Base-by-base conservation (phyloP, 2,888 invertebrate genomes). In the Baronia brevicornis region DNA sequence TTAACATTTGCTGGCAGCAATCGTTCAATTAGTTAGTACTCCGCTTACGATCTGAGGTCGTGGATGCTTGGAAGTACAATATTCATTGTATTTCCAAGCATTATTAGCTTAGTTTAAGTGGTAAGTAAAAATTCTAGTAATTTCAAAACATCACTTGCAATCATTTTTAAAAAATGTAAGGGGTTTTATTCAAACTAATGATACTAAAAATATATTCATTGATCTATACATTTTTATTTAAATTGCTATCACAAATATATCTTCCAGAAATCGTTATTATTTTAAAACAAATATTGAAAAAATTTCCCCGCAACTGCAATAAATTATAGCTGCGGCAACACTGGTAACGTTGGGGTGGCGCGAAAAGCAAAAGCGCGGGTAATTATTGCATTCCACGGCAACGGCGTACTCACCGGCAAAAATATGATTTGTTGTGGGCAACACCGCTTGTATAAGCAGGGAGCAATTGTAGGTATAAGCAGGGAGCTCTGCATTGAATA, bases 361-460 rank as follows among this genome's bases (percentile, higher is more conserved):
- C 27, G 17, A 6, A 10, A 19, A 9, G 11, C 29, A 30, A 18
- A 34, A 33, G 41, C 40, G 48, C 39, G 48, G 55, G 64, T 63
- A 66, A 70, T 70, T 63, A 68, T 62, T 51, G 57, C 68, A 70
- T 70, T 65, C 68, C 68, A 46, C 49, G 46, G 55, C 38, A 25
- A 7, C 41, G 20, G 42, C 39, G 48, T 51, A 52, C 54, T 51
- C 54, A 53, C 48, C 43, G 47, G 48, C 40, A 39, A 45, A 57
- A 54, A 52, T 62, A 62, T 63, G 56, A 67, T 64, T 61, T 61
- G 63, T 51, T 48, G 37, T 33, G 39, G 21, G 20, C 25, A 27
- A 30, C 31, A 15, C n/a, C n/a, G n/a, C n/a, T n/a, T n/a, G n/a
- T n/a, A n/a, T n/a, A n/a, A n/a, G n/a, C n/a, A n/a, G n/a, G n/a